Evolutionary conservation across 2,888 invertebrate genomes (phyloP), one percentile per base, ranked within the genome.

Genomic region (Amphiduros pacificus): DNA sequence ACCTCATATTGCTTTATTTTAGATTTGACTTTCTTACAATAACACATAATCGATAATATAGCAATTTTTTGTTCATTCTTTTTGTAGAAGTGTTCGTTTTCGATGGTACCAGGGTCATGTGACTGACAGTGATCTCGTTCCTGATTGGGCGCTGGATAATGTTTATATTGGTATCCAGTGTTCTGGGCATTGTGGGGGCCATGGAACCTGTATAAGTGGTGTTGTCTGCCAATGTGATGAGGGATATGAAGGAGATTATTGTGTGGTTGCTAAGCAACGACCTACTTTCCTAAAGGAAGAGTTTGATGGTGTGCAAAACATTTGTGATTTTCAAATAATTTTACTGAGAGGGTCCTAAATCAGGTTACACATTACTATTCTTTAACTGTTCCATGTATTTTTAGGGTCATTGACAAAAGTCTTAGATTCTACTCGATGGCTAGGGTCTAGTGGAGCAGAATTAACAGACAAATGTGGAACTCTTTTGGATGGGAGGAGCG

Each of bases 151-250:
- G 9, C 63, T 84, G 26, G 82, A 82, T 67, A 82, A 82, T 66
- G 74, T 83, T 22, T 83, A 81, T 68, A 77, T 84, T 53, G 83
- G 84, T 0, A 81, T 82, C 71, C 73, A 77, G 20, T 84, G 84
- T 68, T 67, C 73, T 66, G 74, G 78, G 20, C 75, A 82, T 64
- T 84, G 84, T 64, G 69, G 72, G 31, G 83, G 84, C 14, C 82
- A 83, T 69, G 84, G 82, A 9, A 69, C 73, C 54, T 81, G 82
- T 67, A 63, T 70, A 62, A 71, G 65, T 59, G 77, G 78, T 26
- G 70, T 77, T 61, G 62, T 73, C 61, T 80, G 79, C 62, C 67
- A 75, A 55, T 80, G 82, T 71, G 81, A 82, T 56, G 61, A 67
- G n/a, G 74, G 74, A 28, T 78, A 75, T 68, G 65, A 67, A 27